Evolutionary conservation across 2,888 invertebrate genomes (phyloP), one percentile per base, ranked within the genome.

Genomic region (Aricia artaxerxes): DNA sequence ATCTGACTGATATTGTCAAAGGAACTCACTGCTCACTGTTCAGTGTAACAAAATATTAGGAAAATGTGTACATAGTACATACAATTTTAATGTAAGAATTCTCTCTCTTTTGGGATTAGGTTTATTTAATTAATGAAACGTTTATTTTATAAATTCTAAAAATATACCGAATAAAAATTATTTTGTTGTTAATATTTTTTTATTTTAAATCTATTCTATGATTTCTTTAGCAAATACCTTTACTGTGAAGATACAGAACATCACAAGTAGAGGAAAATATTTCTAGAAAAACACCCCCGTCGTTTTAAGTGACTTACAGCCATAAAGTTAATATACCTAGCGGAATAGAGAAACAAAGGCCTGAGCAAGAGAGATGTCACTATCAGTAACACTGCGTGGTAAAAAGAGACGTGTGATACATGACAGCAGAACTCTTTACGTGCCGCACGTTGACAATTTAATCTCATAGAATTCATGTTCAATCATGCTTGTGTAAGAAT

Each of bases 91-190:
- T 73, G 38, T 40, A 73, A 78, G 38, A 73, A 73, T 78, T 78
- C 78, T 78, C 75, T 78, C 73, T 61, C 78, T 78, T 75, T 75
- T 78, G 78, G 78, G 60, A 75, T 53, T 61, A 31, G 73, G 73
- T 73, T 78, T 69, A 78, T 31, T 78, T 78, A 9, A 69, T 13
- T 13, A 35, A 69, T 35, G 1, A 38, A 69, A 38, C 69, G 11
- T 69, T 69, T 69, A 69, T 11, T 69, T 9, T 69, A 69, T 13
- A 35, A 69, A 69, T 38, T 13, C 4, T 69, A 38, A 69, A 69
- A 69, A 35, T 9, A 69, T 31, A 61, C 31, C 4, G 13, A 69
- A 69, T 69, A 69, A 69, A 69, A 69, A 35, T 1, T 69, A 69
- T 69, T 69, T 69, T 69, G 35, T 69, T 69, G 35, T 38, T 16